Evolutionary conservation across 1,140 invertebrate species (phyloP).

Genomic region (Xylocopa sonorina): DNA sequence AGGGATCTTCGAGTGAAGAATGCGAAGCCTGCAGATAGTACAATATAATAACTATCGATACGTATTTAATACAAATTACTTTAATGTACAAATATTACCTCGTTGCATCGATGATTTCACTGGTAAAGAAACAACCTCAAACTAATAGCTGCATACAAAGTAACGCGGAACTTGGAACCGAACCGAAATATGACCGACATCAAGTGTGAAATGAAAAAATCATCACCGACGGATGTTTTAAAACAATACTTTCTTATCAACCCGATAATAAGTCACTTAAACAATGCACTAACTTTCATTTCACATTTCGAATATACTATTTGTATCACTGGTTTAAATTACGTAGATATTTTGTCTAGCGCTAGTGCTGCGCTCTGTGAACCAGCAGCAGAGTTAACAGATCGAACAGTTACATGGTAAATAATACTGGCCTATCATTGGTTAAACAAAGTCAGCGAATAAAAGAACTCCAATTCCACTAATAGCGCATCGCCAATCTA

Average conservation of each 20-base stretch:
- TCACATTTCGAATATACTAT: neutral
- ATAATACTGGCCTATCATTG: neutral
- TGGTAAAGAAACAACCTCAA: no score
- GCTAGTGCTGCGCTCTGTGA: conserved; percentile 1
- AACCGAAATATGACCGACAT: no score
- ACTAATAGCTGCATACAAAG: no score
- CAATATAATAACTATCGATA: neutral
- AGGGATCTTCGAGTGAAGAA: neutral
- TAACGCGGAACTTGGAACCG: no score
- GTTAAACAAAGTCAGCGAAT: neutral
- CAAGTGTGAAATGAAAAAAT: no score
- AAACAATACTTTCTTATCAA: no score
- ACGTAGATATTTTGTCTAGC: neutral
- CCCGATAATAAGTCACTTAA: no score
- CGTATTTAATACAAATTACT: neutral
- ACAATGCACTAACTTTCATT: no score
- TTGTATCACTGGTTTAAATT: neutral
- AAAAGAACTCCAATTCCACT: neutral
- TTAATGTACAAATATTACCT: no score
- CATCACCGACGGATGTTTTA: no score
- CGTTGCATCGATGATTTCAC: no score
- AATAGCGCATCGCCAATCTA: neutral
- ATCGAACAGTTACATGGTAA: neutral
- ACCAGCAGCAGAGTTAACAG: neutral
- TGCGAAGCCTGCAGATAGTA: no score